Base-by-base conservation (phyloP, 2,797 vertebrate species). In the Orientallactaga sibirica region DNA sequence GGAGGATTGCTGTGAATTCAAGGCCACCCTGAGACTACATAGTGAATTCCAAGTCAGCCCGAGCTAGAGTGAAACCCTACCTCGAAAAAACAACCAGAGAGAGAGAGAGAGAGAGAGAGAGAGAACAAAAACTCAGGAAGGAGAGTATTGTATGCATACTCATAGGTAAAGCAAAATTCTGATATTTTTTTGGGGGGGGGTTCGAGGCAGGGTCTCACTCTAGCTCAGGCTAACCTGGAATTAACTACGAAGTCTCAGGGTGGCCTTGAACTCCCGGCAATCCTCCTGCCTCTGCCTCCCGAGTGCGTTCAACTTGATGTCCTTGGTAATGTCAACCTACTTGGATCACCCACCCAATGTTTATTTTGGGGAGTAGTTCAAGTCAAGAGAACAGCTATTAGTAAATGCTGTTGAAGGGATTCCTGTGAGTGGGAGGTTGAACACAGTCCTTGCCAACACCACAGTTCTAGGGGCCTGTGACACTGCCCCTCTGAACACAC, bases 361-460 rank as follows among this genome's bases (percentile, higher is more conserved):
- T 95, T 92, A 96, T 86, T 92, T 94, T 70, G 29, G 92, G 82
- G 80, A 93, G 71, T 48, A 73, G 86, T 80, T 95, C 74, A 89
- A 89, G 90, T 86, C 70, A 64, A 92, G 77, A 64, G 78, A 89
- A 88, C 77, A 86, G 83, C 86, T 96, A 93, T 92, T 90, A 83
- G 14, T 88, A 93, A 68, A 86, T 75, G 93, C 90, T 79, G 80
- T 10, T 37, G 82, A 79, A 81, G 92, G 83, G 82, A 80, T 80
- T 93, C 95, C 76, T 48, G 10, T 22, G 86, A 71, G 92, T 80
- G 76, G 90, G 90, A 70, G 48, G 81, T 3, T 48, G 79, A 55
- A 73, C 1, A 10, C 61, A 62, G 88, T 79, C 93, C 92, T n/a
- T 62, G 86, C 73, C 90, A 78, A 70, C 16, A 33, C 58, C n/a